Evolutionary conservation across 1,140 invertebrate species (phyloP).

Genomic region (Eubasilissa regina): DNA sequence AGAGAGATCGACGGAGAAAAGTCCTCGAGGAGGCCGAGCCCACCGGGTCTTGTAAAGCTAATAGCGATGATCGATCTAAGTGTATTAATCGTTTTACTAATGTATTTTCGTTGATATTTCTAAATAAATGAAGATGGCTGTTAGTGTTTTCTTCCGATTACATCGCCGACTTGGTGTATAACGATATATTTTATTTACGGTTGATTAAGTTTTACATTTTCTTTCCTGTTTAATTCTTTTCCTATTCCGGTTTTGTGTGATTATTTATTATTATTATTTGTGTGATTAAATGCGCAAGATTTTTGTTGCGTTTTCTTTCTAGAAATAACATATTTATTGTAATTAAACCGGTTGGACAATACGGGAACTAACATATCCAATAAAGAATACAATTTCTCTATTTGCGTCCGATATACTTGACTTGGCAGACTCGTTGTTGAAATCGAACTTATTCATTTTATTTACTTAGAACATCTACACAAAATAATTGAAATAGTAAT

Average conservation of each 20-base stretch:
- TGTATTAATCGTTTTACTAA: too few species aligned
- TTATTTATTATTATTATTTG: not conserved
- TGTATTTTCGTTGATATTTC: too few species aligned
- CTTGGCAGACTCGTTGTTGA: not conserved
- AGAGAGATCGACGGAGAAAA: too few species aligned
- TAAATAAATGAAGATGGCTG: too few species aligned
- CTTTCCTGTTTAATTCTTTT: constrained; percentile 10
- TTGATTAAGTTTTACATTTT: not conserved
- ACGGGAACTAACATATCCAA: not conserved
- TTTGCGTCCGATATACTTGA: not conserved
- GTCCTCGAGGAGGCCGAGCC: too few species aligned
- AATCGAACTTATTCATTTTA: not conserved
- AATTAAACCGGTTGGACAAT: not conserved
- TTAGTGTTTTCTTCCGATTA: too few species aligned
- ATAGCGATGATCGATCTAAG: too few species aligned
- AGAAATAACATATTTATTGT: not conserved
- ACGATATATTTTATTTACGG: not conserved
- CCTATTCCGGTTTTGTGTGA: constrained; percentile 1
- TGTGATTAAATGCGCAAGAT: not conserved
- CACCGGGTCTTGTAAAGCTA: too few species aligned
- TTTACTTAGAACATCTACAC: not conserved
- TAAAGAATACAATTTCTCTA: not conserved
- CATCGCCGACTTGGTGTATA: too few species aligned
- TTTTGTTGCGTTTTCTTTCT: constrained; percentile 11
- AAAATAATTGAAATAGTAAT: too few species aligned